These are phyloP conservation scores for Harpagifer antarcticus DNA, from an alignment of 2,797 vertebrate genomes.

Conservation along the genomic window DNA sequence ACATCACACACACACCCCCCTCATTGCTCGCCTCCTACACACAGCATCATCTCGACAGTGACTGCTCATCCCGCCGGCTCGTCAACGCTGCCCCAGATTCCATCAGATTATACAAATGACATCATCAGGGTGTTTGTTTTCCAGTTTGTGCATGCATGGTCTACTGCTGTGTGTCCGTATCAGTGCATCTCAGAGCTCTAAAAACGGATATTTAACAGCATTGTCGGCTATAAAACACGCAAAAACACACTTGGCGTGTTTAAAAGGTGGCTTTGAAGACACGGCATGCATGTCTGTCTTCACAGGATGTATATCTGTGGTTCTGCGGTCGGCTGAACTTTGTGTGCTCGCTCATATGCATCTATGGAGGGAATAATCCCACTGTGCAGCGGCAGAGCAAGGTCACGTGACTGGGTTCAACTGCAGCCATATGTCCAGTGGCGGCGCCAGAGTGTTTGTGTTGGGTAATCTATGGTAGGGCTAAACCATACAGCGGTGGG, in stretches of 20 bases:
- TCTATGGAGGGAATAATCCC: constrained; percentile 40
- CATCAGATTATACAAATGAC: constrained; percentile 77
- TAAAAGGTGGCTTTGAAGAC: constrained; percentile 20
- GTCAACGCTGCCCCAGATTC: constrained; percentile 79
- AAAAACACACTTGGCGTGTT: neutral
- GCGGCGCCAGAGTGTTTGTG: too few relatives aligned
- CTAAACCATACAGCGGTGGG: too few relatives aligned
- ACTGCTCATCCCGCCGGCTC: constrained; percentile 68
- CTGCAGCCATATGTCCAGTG: neutral
- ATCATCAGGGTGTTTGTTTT: constrained; percentile 51
- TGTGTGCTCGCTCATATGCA: constrained; percentile 28
- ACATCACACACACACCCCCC: constrained; percentile 13
- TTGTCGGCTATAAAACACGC: constrained; percentile 8
- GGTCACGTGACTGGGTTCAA: constrained; percentile 27
- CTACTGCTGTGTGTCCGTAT: neutral
- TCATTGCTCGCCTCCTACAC: constrained; percentile 68
- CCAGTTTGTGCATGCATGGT: constrained; percentile 29
- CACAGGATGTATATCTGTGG: constrained; percentile 49
- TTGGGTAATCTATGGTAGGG: too few relatives aligned
- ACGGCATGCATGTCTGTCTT: constrained; percentile 23
- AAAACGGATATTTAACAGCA: constrained; percentile 21
- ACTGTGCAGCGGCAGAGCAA: constrained; percentile 16
- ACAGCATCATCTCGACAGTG: constrained; percentile 67
- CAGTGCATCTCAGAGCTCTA: constrained; percentile 19
- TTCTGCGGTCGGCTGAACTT: constrained; percentile 51